A percentile compares a stretch with the other conserved stretches of the same genome.
phyloP scores from a whole-genome alignment of 2,888 invertebrate species.

The Acrobasis repandana region DNA sequence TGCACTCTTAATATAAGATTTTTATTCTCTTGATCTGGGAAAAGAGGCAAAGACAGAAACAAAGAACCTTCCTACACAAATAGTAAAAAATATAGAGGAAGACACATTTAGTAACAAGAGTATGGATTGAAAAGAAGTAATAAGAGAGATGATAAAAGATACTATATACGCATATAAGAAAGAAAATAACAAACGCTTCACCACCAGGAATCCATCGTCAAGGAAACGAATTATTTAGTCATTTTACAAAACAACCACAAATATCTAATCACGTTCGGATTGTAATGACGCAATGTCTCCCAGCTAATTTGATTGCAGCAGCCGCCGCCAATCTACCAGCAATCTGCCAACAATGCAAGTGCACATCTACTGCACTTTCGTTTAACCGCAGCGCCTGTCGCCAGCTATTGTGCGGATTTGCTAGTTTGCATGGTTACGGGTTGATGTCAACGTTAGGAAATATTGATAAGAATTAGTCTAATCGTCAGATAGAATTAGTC shows the following conservation, averaged over 20 bases:
- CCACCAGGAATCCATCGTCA: background rate
- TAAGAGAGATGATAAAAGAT: too few species aligned
- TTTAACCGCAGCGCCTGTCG: conserved; percentile 21
- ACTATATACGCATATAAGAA: too few species aligned
- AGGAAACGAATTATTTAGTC: background rate
- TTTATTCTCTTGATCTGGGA: too few species aligned
- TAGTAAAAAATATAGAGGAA: too few species aligned
- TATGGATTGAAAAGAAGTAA: too few species aligned
- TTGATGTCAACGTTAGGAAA: background rate
- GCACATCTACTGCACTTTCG: conserved; percentile 15
- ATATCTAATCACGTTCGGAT: background rate
- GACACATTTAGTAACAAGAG: too few species aligned
- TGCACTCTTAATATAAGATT: too few species aligned
- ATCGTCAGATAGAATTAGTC: too few species aligned
- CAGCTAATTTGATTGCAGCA: conserved; percentile 3
- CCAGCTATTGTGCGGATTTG: background rate
- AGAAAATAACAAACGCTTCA: too few species aligned
- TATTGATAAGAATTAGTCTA: too few species aligned
- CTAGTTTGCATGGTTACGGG: background rate
- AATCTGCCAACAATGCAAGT: background rate
- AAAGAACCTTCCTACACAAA: too few species aligned
- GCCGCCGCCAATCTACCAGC: background rate
- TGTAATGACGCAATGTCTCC: background rate
- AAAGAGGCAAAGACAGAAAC: too few species aligned
- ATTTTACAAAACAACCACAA: background rate